A percentile compares a stretch with the other conserved stretches of the same genome.
These are phyloP conservation scores for Drosophila parvula DNA, from an alignment of 1,140 invertebrate species.

Conservation along the genomic window DNA sequence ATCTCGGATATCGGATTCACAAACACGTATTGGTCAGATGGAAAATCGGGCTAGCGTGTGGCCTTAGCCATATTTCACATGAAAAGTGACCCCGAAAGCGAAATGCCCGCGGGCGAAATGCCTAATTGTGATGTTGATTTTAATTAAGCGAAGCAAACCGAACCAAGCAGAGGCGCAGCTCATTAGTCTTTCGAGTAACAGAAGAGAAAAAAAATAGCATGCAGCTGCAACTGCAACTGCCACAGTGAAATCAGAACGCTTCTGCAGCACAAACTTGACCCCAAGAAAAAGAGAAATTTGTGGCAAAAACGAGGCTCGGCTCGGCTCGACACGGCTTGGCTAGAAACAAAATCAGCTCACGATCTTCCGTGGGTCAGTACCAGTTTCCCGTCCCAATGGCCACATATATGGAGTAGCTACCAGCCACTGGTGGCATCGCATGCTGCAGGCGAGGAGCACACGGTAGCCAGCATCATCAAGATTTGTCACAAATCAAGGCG, in stretches of 20 bases:
- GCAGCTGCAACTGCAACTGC: conserved; percentile 29
- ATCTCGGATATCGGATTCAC: conserved; percentile 61
- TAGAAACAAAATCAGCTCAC: conserved; percentile 76
- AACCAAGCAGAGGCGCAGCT: conserved; percentile 24
- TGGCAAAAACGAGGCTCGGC: conserved; percentile 58
- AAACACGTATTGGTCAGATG: conserved; percentile 50
- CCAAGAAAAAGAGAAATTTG: conserved; percentile 81
- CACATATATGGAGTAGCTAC: conserved; percentile 59
- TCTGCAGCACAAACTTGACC: conserved; percentile 79
- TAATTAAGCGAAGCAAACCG: conserved; percentile 50
- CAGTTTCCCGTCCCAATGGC: conserved; percentile 23
- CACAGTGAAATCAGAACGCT: conserved; percentile 77
- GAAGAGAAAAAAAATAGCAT: conserved; percentile 27
- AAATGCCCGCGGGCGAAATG: conserved; percentile 42
- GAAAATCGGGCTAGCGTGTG: conserved; percentile 29
- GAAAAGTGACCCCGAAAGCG: conserved; percentile 50
- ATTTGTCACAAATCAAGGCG: conserved; percentile 81
- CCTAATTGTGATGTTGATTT: conserved; percentile 57
- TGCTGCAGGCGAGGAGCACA: conserved; percentile 59
- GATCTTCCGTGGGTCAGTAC: conserved; percentile 54
- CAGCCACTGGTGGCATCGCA: conserved; percentile 42
- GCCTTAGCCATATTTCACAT: conserved; percentile 20
- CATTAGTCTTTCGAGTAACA: conserved; percentile 42
- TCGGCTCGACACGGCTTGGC: background rate
- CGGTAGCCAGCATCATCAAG: conserved; percentile 72